A percentile compares a stretch with the other conserved stretches of the same genome.
These are phyloP conservation scores for Phoeniculus purpureus DNA, from an alignment of 2,797 vertebrate genomes.

Conservation along the genomic window DNA sequence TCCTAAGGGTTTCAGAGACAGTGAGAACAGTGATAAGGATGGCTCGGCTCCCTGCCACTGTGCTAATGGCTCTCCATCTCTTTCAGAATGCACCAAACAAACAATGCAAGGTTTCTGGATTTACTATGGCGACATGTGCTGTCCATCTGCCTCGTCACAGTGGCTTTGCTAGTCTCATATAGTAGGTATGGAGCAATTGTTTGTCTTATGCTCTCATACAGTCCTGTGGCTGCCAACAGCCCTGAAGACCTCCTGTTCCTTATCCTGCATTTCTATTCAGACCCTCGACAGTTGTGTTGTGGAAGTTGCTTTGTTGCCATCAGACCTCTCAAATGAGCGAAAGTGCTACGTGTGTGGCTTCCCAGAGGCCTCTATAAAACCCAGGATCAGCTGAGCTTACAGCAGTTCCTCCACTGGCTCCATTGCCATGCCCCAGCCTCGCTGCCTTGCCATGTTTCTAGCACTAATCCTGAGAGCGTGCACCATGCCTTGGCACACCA, in stretches of 20 bases:
- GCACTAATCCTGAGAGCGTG: neutral
- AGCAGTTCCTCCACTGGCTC: neutral
- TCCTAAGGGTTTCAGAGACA: neutral
- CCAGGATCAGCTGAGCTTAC: neutral
- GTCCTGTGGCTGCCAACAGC: neutral
- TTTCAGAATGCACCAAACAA: slow-evolving; percentile 98
- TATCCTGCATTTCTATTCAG: neutral
- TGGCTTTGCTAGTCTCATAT: slow-evolving; percentile 93
- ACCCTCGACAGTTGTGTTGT: fast-evolving
- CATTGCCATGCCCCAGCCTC: neutral
- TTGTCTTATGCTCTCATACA: slow-evolving; percentile 31
- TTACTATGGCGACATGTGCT: slow-evolving; percentile 96
- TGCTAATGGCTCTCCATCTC: slow-evolving; percentile 51
- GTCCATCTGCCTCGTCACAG: slow-evolving; percentile 88
- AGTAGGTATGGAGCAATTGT: slow-evolving; percentile 86
- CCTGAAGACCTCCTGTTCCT: neutral
- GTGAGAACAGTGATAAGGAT: neutral
- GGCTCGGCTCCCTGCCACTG: slow-evolving; percentile 6
- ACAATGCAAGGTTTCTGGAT: slow-evolving; percentile 97
- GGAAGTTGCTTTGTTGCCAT: neutral
- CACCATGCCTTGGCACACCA: neutral
- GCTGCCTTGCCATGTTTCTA: neutral
- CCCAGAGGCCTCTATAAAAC: neutral
- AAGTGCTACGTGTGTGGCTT: neutral
- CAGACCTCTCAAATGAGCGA: neutral